Percentiles rank a stretch among this genome's conserved stretches.
phyloP scores from a whole-genome alignment of 1,140 invertebrate species.

The Saccostrea glomerata region DNA sequence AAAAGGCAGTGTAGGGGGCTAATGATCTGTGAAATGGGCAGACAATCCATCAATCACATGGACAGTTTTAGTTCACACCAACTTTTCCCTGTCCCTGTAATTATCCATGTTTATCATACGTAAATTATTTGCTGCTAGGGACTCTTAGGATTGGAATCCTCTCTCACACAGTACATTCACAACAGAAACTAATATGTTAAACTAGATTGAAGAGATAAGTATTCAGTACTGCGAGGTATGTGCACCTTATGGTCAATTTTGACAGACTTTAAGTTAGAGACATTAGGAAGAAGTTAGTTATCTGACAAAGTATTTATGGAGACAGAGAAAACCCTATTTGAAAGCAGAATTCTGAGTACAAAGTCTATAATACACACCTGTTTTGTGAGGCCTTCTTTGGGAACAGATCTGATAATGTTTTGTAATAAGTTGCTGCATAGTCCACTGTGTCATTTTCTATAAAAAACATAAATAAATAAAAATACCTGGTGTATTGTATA shows the following conservation, averaged over 20 bases:
- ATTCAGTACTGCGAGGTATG: no score
- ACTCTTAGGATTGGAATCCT: no score
- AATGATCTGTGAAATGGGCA: background rate
- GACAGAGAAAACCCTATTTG: background rate
- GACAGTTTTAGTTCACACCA: slow-evolving; percentile 8
- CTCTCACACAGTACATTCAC: no score
- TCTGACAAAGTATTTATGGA: background rate
- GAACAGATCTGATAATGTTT: slow-evolving; percentile 41
- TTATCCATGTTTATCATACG: background rate
- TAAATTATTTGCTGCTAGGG: no score
- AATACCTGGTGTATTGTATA: no score
- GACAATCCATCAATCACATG: slow-evolving; percentile 4
- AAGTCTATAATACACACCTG: background rate
- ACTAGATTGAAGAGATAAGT: no score
- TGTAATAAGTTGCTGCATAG: slow-evolving; percentile 50
- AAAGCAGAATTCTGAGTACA: background rate
- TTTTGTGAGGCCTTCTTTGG: background rate
- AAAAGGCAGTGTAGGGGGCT: background rate
- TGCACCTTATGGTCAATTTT: no score
- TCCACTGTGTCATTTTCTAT: slow-evolving; percentile 26
- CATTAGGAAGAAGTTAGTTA: no score
- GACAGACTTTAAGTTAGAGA: no score
- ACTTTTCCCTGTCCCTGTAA: background rate
- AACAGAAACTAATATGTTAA: no score
- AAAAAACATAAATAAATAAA: background rate